phyloP scores from a whole-genome alignment of 2,888 invertebrate species.

The Pocota personata region DNA sequence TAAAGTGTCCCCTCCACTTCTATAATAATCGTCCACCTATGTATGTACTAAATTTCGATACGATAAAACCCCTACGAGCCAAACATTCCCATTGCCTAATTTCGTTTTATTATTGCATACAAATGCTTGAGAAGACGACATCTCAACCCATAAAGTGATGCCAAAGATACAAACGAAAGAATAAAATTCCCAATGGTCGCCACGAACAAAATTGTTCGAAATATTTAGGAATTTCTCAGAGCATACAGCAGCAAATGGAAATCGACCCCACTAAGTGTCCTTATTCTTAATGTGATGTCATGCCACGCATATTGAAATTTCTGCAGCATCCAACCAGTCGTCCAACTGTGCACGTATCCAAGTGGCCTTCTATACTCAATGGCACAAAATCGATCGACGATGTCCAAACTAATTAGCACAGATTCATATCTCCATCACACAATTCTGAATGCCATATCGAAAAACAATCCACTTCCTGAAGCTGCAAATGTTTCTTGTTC shows the following conservation, averaged over 20 bases:
- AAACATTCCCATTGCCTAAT: constrained; percentile 52
- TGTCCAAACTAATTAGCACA: constrained; percentile 70
- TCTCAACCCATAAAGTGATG: constrained; percentile 23
- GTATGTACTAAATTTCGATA: constrained; percentile 7
- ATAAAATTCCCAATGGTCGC: constrained; percentile 13
- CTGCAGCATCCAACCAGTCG: background rate
- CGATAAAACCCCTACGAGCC: constrained; percentile 22
- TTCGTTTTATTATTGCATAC: constrained; percentile 60
- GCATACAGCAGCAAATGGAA: constrained; percentile 18
- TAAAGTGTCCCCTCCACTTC: background rate
- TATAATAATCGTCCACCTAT: background rate
- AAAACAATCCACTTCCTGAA: constrained; percentile 66
- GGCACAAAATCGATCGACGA: constrained; percentile 29
- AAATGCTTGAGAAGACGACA: constrained; percentile 38
- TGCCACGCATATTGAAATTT: constrained; percentile 64
- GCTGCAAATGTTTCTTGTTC: background rate
- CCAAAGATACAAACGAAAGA: background rate
- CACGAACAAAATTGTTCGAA: background rate
- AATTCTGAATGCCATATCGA: constrained; percentile 60
- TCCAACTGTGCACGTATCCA: constrained; percentile 39
- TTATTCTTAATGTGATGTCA: constrained; percentile 63
- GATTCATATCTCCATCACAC: constrained; percentile 70
- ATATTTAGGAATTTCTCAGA: constrained; percentile 7
- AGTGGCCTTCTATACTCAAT: background rate
- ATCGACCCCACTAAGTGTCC: constrained; percentile 46